Evolutionary conservation across 1,140 invertebrate genomes (phyloP).

Genomic region (Luehdorfia chinensis): DNA sequence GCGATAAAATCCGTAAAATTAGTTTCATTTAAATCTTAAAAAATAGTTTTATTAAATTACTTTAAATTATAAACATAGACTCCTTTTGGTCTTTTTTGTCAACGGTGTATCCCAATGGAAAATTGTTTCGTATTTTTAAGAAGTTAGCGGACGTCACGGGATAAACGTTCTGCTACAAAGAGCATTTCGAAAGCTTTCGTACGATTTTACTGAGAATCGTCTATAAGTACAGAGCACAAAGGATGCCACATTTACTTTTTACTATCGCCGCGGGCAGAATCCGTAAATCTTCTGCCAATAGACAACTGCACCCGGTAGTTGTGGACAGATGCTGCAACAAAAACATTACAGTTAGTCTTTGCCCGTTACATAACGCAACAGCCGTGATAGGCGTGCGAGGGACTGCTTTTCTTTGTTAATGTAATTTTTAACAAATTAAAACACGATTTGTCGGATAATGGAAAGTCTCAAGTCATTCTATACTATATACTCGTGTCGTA

Average conservation of each 20-base stretch:
- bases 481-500: no score
- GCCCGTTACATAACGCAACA: constrained; percentile 2
- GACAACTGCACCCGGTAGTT: background rate
- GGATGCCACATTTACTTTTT: background rate
- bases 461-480: no score
- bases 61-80: no score
- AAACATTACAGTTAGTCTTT: constrained; percentile 2
- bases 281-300: constrained; percentile 12
- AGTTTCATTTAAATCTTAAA: no score
- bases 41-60: no score
- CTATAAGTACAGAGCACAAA: background rate
- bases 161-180: no score
- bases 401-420: background rate
- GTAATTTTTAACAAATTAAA: background rate
- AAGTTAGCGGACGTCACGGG: no score
- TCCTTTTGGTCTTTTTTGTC: no score
- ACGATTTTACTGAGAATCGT: background rate
- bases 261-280: background rate
- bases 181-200: no score
- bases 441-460: background rate
- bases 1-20: no score
- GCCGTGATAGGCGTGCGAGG: background rate
- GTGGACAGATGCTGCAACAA: background rate
- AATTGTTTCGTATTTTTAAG: no score
- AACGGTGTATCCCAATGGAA: no score